Evolutionary conservation across 2,113 vertebrate species (phyloP), one percentile per base, ranked within the genome.

Genomic region (Thamnophis sirtalis): DNA sequence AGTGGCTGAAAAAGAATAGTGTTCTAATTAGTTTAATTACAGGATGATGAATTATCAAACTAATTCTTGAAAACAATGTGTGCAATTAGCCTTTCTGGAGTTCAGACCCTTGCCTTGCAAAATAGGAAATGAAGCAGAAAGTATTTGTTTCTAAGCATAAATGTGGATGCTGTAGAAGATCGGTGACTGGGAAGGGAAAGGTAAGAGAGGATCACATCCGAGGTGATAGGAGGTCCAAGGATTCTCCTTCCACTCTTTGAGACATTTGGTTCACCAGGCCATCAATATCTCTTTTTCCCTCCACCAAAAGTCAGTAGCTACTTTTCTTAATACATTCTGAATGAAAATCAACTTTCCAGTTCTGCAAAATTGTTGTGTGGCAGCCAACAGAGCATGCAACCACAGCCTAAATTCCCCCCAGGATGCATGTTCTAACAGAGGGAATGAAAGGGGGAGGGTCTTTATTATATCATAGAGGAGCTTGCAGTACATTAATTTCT

Each of bases 21-120:
- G 96, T 97, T 97, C 95, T 97, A 98, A 98, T 97, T 98, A 97
- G 96, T 97, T 98, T 97, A 98, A 98, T 98, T 98, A 97, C 95
- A 96, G 96, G 97, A 96, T 96, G 96, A 98, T 97, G 96, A 97
- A 97, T 97, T 97, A 97, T 97, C 97, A 97, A 96, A 94, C 91
- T 96, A 96, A 96, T 97, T 97, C 97, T 97, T 94, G 90, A 96
- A 97, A 98, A 97, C 97, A 97, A 97, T 96, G 95, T 93, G 95
- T 93, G 95, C 96, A 97, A 97, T 97, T 97, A 97, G 93, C 95
- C 94, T 94, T 96, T 53, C 96, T 93, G 95, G 96, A 96, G 95
- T 95, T 96, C 96, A 96, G 94, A 93, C 89, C 92, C 89, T 91
- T 93, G 92, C 95, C 96, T 97, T 97, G 94, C 28, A 49, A 95